phyloP scores from a whole-genome alignment of 2,888 invertebrate species.

The Caenorhabditis afra region DNA sequence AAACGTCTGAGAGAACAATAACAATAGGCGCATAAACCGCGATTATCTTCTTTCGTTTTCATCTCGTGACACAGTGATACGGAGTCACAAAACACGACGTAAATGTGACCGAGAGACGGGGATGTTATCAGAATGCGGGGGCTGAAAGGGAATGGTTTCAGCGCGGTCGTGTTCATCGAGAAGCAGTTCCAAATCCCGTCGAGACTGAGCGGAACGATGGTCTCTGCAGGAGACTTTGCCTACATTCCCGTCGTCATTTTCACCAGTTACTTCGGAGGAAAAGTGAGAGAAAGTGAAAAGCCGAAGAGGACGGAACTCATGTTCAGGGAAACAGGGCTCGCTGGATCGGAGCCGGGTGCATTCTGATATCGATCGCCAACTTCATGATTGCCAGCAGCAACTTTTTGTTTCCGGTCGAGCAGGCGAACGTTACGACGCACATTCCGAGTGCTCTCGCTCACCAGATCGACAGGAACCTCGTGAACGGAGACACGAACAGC shows the following conservation, averaged over 20 bases:
- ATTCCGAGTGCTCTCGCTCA: slow-evolving; percentile 59
- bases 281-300: slow-evolving; percentile 56
- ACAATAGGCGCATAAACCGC: slow-evolving; percentile 29
- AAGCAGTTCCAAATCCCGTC: slow-evolving; percentile 80
- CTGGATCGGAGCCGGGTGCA: slow-evolving; percentile 80
- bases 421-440: slow-evolving; percentile 63
- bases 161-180: slow-evolving; percentile 79
- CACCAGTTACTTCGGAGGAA: slow-evolving; percentile 79
- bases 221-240: slow-evolving; percentile 80
- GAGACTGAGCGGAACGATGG: slow-evolving; percentile 77
- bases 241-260: slow-evolving; percentile 79
- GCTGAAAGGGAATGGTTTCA: slow-evolving; percentile 50
- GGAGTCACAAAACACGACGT: slow-evolving; percentile 29
- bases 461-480: slow-evolving; percentile 59
- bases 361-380: slow-evolving; percentile 78
- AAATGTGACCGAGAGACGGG: slow-evolving; percentile 13
- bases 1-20: slow-evolving; percentile 18
- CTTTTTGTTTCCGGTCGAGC: slow-evolving; percentile 77
- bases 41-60: slow-evolving; percentile 27
- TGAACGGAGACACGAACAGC: slow-evolving; percentile 23
- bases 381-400: slow-evolving; percentile 78
- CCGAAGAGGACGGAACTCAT: neutral
- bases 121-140: neutral
- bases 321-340: slow-evolving; percentile 77
- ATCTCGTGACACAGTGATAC: slow-evolving; percentile 24